Conservation (phyloP, 2,888 invertebrate species). For the Nowickia ferox region DNA sequence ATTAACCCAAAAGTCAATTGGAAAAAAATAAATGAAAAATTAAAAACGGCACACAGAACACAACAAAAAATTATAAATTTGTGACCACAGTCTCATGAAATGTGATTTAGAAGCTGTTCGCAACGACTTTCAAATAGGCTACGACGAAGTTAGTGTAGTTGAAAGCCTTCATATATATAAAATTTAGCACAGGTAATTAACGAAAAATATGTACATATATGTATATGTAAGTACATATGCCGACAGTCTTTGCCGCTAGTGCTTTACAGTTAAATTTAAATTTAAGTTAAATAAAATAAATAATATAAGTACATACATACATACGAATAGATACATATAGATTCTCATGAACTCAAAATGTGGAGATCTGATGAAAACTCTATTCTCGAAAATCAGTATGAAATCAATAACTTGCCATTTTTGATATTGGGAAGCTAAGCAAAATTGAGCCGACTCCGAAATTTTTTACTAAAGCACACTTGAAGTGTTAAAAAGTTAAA, state of each 20-base stretch:
- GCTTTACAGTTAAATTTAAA: no score
- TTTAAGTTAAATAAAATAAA: no score
- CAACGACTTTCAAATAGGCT: not conserved
- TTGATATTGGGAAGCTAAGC: no score
- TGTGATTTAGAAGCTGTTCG: conserved; percentile 10
- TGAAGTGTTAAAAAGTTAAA: no score
- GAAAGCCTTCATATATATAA: not conserved
- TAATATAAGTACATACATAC: no score
- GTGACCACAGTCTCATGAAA: conserved; percentile 2
- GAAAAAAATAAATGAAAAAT: conserved; percentile 49
- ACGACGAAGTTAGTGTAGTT: not conserved
- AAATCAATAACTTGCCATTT: no score
- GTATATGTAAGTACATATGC: not conserved
- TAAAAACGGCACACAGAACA: conserved; percentile 25
- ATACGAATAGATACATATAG: no score
- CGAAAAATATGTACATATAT: not conserved
- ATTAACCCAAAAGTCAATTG: conserved; percentile 74
- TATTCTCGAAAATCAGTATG: no score
- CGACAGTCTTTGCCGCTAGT: not conserved
- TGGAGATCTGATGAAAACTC: no score
- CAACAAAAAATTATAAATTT: conserved; percentile 32
- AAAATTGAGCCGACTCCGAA: no score
- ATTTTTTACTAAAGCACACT: no score
- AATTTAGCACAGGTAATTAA: not conserved
- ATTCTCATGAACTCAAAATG: no score